Base-by-base conservation (phyloP, 2,113 vertebrate genomes). In the Cyrtonyx montezumae region DNA sequence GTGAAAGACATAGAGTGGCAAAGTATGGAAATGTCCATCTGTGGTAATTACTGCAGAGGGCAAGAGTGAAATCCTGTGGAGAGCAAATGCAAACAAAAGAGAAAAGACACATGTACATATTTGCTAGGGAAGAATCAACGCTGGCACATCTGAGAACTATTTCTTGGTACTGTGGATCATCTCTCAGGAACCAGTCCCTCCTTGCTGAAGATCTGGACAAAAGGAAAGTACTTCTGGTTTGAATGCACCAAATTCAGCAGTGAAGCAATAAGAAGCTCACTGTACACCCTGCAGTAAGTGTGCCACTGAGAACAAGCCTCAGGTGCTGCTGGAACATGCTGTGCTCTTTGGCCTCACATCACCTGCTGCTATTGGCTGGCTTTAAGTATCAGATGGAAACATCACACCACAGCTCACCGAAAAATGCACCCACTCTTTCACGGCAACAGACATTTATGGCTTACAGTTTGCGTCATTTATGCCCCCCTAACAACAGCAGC, bases 351-450 rank as follows among this genome's bases (percentile, higher is more conserved):
- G 85, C 71, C 66, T 94, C 79, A 51, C 90, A 67, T 66, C 82
- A 79, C 66, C 74, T 79, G 81, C 94, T 96, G 76, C 88, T 87
- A 94, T 95, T 96, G 96, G 94, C 94, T 97, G 92, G 26, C 45
- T 90, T 48, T 63, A 81, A 45, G 87, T 96, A 96, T 97, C 97
- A 96, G 93, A 96, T 76, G 94, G 95, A 96, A 96, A 96, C 84
- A 96, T 96, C 90, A 96, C 90, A 94, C 96, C 89, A 1, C 96
- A 97, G 73, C 84, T 96, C 87, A 82, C 86, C 75, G 81, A 91
- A 91, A 95, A 76, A 84, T 86, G 79, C 81, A 83, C 93, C 91
- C 95, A 88, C 66, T 95, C 85, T 87, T 91, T 89, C 91, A 80
- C 37, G 13, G 80, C 43, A 90, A n/a, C 48, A 90, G 75, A 77